Evolutionary conservation across 2,888 invertebrate genomes (phyloP).

Genomic region (Caenorhabditis panamensis): DNA sequence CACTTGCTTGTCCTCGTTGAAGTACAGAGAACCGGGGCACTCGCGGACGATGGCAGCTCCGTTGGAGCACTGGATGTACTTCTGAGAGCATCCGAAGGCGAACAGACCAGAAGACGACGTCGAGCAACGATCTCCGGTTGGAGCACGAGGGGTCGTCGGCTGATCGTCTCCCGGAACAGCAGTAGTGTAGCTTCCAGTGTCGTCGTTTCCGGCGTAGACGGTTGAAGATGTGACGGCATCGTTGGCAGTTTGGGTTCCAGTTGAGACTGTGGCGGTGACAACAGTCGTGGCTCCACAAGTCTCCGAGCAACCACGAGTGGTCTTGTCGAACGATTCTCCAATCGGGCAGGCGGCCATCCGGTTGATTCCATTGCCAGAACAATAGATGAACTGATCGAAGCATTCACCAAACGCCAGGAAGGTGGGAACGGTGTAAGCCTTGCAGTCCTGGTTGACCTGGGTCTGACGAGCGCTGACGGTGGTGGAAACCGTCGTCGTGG

Average conservation of each 20-base stretch:
- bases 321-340: conserved; percentile 63
- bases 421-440: conserved; percentile 26
- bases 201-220: conserved; percentile 1
- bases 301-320: conserved; percentile 43
- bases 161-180: conserved; percentile 18
- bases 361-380: conserved; percentile 56
- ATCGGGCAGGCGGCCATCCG: conserved; percentile 68
- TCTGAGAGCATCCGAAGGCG: conserved; percentile 54
- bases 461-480: conserved; percentile 38
- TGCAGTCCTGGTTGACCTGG: conserved; percentile 45
- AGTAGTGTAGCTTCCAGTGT: not conserved
- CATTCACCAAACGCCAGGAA: conserved; percentile 66
- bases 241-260: conserved; percentile 2
- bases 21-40: conserved; percentile 41
- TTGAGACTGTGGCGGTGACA: conserved; percentile 13
- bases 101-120: conserved; percentile 16
- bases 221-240: not conserved
- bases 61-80: conserved; percentile 53
- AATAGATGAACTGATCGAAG: conserved; percentile 67
- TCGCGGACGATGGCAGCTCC: conserved; percentile 37
- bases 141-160: conserved; percentile 17
- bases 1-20: conserved; percentile 1
- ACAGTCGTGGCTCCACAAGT: conserved; percentile 38
- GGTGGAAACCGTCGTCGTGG: not conserved
- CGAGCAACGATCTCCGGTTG: conserved; percentile 30